A percentile compares a stretch with the other conserved stretches of the same genome.
Conservation (phyloP, 2,113 vertebrate species). For the Notechis scutatus region DNA sequence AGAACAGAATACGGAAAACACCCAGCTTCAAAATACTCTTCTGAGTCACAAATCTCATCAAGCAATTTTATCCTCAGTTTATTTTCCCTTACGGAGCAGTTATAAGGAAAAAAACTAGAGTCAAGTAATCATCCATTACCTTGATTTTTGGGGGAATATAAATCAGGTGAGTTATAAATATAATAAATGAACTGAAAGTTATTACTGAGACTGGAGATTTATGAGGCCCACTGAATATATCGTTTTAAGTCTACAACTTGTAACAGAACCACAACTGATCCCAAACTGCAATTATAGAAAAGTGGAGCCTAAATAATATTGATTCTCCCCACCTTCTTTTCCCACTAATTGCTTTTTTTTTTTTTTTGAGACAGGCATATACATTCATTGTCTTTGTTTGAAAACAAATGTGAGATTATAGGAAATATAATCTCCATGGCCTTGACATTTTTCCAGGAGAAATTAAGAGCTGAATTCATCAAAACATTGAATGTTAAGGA, state of each 20-base stretch:
- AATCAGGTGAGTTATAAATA: not conserved
- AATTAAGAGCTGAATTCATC: constrained; percentile 78
- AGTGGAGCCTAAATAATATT: constrained; percentile 42
- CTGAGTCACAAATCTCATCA: not conserved
- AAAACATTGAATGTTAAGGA: constrained; percentile 77
- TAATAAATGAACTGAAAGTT: not conserved
- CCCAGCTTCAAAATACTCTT: not conserved
- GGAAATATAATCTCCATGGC: constrained; percentile 59
- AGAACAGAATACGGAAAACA: not conserved
- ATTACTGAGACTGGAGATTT: constrained; percentile 28
- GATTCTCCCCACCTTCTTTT: constrained; percentile 24
- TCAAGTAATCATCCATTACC: not conserved
- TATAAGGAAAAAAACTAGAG: not conserved
- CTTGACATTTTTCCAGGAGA: constrained; percentile 74
- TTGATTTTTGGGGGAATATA: not conserved
- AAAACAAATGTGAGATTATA: constrained; percentile 50
- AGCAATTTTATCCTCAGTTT: not conserved
- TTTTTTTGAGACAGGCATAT: constrained; percentile 46
- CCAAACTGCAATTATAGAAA: constrained; percentile 38
- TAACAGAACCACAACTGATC: constrained; percentile 29
- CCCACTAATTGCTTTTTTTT: constrained; percentile 20
- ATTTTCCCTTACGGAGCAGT: not conserved
- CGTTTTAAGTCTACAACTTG: constrained; percentile 33
- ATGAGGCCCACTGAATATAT: constrained; percentile 21
- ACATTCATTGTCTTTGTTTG: constrained; percentile 30